Base-by-base conservation (phyloP, 1,140 invertebrate species). In the Pteromalus puparum region DNA sequence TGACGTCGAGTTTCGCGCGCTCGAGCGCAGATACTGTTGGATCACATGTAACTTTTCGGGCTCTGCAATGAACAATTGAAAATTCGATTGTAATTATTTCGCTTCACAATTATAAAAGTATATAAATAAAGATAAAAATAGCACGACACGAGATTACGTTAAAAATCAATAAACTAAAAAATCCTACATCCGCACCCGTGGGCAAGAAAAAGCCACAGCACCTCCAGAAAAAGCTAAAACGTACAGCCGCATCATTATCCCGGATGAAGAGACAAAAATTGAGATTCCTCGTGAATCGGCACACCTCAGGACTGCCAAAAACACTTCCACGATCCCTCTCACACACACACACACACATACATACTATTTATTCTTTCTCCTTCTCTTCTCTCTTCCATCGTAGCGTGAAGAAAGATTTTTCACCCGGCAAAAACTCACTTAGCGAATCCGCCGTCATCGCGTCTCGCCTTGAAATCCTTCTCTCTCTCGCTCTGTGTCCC, bases 1-100 rank as follows among this genome's bases (percentile, higher is more conserved):
- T 61, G 86, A 84, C 72, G 89, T 88, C 68, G 80, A 86, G 24
- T 89, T 90, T 38, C 86, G 86, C 48, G 88, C 87, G 18, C 88
- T 88, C 76, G 91, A 92, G 74, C 88, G 91, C 85, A 93, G 87
- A 83, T 93, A 93, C 85, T 92, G 91, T 83, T 93, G 91, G 86
- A 93, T 92, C 76, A 92, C 90, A 85, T 92, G 90, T 70, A 93
- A 87, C 86, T 93, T 92, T 68, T 93, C 90, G 28, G 92, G 92
- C 72, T 92, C 92, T 93, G 87, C 53, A 88, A 88, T 85, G 42
- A 46, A 21, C 53, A 6, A n/a, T n/a, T 7, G 26, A 70, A 68
- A 38, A 46, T 53, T 53, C 15, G 18, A 18, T 53, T 2, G 12
- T 42, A 53, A 68, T 38, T 24, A n/a, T 74, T 42, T 74, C 10